phyloP scores from a whole-genome alignment of 2,797 vertebrate genomes.

The Petrocephalus sullivani region DNA sequence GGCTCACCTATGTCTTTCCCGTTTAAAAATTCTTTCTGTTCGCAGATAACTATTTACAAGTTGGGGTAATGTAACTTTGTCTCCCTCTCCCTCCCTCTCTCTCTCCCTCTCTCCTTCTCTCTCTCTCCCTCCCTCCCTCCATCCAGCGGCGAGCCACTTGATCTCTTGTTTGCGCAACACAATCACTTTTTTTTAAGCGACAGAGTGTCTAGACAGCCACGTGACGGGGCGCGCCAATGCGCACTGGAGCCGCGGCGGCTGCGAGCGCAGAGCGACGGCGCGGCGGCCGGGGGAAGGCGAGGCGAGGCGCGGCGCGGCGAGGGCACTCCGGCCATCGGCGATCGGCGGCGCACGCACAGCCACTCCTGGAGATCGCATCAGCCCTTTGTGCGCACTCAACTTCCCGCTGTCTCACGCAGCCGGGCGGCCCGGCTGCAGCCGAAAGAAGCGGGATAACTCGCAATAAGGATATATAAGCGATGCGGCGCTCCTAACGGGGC shows the following conservation, averaged over 20 bases:
- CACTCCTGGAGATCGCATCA: slow-evolving; percentile 48
- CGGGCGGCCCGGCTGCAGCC: slow-evolving; percentile 47
- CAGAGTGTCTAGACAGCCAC: slow-evolving; percentile 97
- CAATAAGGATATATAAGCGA: slow-evolving; percentile 37
- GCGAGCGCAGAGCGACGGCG: slow-evolving; percentile 34
- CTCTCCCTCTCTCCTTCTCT: slow-evolving; percentile 28
- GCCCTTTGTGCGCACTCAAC: slow-evolving; percentile 33
- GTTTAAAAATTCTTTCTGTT: background rate
- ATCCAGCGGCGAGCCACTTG: slow-evolving; percentile 68
- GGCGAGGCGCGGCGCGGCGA: slow-evolving; percentile 46
- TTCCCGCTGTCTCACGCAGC: slow-evolving; percentile 29
- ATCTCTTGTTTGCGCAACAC: slow-evolving; percentile 91
- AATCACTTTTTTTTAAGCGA: slow-evolving; percentile 88
- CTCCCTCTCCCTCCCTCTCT: slow-evolving; percentile 6
- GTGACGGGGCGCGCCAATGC: slow-evolving; percentile 85
- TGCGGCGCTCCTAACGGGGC: slow-evolving; percentile 41
- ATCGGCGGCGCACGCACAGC: slow-evolving; percentile 55
- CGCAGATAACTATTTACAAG: slow-evolving; percentile 28
- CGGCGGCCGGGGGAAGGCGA: slow-evolving; percentile 25
- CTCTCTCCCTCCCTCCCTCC: slow-evolving; percentile 27
- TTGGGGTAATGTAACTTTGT: slow-evolving; percentile 43
- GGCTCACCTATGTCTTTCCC: background rate
- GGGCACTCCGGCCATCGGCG: slow-evolving; percentile 59
- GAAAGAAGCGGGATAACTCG: slow-evolving; percentile 43
- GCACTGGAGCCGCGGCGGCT: slow-evolving; percentile 67